phyloP scores from a whole-genome alignment of 2,113 vertebrate species.

The Saguinus imperator region DNA sequence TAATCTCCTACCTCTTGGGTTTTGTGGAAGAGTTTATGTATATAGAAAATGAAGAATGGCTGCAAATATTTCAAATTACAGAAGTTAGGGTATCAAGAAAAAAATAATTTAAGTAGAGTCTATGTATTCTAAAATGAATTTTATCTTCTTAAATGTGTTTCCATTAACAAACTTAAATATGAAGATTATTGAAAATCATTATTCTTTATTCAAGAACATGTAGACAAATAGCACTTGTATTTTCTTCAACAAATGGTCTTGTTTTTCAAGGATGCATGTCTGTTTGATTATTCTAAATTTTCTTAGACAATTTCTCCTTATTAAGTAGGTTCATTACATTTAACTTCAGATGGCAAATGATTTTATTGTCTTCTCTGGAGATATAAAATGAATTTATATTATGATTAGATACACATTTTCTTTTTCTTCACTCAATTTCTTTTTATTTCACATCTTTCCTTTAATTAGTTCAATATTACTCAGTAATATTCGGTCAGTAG shows the following conservation, averaged over 20 bases:
- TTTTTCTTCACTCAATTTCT: background rate
- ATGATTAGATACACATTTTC: background rate
- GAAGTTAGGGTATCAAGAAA: background rate
- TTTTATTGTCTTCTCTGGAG: background rate
- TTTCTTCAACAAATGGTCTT: background rate
- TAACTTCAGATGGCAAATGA: background rate
- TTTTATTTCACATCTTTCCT: background rate
- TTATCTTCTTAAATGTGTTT: background rate
- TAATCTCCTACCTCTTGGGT: background rate
- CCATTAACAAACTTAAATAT: background rate
- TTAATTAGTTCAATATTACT: background rate
- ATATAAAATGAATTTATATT: background rate
- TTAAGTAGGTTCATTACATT: conserved; percentile 9
- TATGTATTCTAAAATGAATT: background rate
- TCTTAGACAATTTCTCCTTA: background rate
- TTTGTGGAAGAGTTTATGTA: background rate
- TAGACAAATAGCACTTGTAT: background rate
- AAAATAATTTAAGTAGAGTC: background rate
- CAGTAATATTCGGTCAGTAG: background rate
- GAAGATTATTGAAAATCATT: background rate
- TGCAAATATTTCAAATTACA: conserved; percentile 4
- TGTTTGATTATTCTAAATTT: conserved; percentile 7
- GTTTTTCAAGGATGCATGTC: conserved; percentile 8
- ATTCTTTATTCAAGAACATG: background rate
- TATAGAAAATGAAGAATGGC: background rate